Conservation (phyloP, 1,140 invertebrate species). For the Notospermus geniculatus region DNA sequence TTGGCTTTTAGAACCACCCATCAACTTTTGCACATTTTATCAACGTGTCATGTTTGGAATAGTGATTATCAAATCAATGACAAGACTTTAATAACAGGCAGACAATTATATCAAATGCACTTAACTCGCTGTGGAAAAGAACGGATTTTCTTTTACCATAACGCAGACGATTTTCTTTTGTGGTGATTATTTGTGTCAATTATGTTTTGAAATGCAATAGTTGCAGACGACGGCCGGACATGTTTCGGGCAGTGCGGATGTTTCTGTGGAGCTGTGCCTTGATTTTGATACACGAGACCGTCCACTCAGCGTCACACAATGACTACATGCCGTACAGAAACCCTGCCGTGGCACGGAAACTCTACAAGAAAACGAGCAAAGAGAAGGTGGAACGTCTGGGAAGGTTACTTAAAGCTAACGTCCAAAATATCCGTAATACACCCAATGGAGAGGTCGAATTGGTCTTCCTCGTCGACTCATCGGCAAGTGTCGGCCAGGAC, state of each 20-base stretch:
- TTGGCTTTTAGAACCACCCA: too few relatives aligned
- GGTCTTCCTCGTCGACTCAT: constrained; percentile 70
- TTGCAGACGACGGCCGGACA: not conserved
- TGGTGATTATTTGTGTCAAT: too few relatives aligned
- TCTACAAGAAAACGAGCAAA: constrained; percentile 36
- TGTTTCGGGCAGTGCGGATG: too few relatives aligned
- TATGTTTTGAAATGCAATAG: constrained; percentile 2
- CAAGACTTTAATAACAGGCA: too few relatives aligned
- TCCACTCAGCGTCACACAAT: not conserved
- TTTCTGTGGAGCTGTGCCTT: not conserved
- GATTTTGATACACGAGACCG: not conserved
- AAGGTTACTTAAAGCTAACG: constrained; percentile 60
- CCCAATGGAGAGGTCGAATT: constrained; percentile 62
- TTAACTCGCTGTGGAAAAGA: too few relatives aligned
- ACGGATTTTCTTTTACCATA: too few relatives aligned
- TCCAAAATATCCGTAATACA: constrained; percentile 49
- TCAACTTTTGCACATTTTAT: too few relatives aligned
- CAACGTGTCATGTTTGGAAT: too few relatives aligned
- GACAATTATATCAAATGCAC: too few relatives aligned
- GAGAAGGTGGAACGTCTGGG: constrained; percentile 63
- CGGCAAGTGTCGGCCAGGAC: constrained; percentile 65
- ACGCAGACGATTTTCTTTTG: too few relatives aligned
- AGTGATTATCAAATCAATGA: too few relatives aligned
- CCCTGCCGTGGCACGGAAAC: not conserved
- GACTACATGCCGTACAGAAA: not conserved